A percentile compares a stretch with the other conserved stretches of the same genome.
Evolutionary conservation across 2,888 invertebrate genomes (phyloP).

Genomic region (Pheosia gnoma): DNA sequence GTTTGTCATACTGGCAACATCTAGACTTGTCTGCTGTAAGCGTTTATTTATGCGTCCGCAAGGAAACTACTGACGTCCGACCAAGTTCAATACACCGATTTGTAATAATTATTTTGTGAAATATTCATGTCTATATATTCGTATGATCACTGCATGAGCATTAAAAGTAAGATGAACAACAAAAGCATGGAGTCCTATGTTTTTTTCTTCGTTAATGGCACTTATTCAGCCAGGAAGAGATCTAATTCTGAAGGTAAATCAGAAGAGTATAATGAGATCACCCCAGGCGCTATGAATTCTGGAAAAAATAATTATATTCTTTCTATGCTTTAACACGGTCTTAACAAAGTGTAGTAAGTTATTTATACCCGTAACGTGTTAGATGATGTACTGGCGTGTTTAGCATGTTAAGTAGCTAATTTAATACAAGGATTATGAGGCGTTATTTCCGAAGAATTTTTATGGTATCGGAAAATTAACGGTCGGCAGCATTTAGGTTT

Average conservation of each 20-base stretch:
- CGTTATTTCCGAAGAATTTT: slow-evolving; percentile 8
- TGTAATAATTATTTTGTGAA: slow-evolving; percentile 44
- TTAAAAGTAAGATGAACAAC: neutral
- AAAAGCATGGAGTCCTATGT: neutral
- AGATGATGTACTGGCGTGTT: slow-evolving; percentile 38
- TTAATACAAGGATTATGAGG: slow-evolving; percentile 26
- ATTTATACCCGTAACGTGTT: slow-evolving; percentile 37
- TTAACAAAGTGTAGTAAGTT: slow-evolving; percentile 27
- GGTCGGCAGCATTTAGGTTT: slow-evolving; percentile 14
- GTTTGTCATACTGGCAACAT: slow-evolving; percentile 12
- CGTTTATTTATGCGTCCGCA: slow-evolving; percentile 47
- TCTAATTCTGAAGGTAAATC: neutral
- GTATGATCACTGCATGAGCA: neutral
- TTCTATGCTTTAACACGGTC: slow-evolving; percentile 44
- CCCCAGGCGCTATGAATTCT: neutral
- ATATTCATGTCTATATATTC: slow-evolving; percentile 20
- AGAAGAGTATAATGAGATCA: neutral
- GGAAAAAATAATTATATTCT: slow-evolving; percentile 38
- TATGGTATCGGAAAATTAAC: slow-evolving; percentile 16
- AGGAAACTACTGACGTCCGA: slow-evolving; percentile 33
- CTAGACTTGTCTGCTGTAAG: slow-evolving; percentile 17
- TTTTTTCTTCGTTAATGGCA: neutral
- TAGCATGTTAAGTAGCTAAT: slow-evolving; percentile 43
- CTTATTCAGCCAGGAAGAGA: neutral
- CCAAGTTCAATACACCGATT: slow-evolving; percentile 70